Conservation (phyloP, 2,888 invertebrate species). For the Syrista parreyssii region DNA sequence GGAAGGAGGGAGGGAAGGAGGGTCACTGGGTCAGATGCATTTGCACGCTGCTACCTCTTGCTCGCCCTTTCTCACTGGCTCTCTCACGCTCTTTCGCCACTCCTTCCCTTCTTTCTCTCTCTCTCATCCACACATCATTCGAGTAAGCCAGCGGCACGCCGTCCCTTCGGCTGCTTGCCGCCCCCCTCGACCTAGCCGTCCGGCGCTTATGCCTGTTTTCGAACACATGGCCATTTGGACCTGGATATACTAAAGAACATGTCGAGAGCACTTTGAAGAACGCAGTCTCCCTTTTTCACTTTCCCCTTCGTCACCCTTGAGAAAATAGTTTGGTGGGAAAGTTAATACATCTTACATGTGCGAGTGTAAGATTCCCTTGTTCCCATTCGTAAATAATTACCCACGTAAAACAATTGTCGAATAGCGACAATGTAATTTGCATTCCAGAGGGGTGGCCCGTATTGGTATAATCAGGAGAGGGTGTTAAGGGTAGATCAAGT, state of each 20-base stretch:
- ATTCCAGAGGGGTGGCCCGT: background rate
- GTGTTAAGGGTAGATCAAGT: background rate
- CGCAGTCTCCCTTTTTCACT: background rate
- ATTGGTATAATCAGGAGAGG: background rate
- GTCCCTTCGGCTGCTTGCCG: background rate
- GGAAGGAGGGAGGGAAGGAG: conserved; percentile 15
- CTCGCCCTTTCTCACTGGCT: conserved; percentile 27
- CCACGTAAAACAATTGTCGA: background rate
- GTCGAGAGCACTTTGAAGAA: background rate
- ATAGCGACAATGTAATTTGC: background rate
- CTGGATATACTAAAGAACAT: background rate
- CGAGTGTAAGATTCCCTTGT: background rate
- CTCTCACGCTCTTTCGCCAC: conserved; percentile 22
- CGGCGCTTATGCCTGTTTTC: background rate
- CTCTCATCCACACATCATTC: background rate
- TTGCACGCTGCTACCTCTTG: conserved; percentile 41
- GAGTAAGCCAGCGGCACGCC: background rate
- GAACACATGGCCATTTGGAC: background rate
- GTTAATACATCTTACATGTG: background rate
- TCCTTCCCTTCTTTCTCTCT: background rate
- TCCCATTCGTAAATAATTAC: background rate
- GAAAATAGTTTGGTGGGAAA: background rate
- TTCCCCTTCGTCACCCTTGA: background rate
- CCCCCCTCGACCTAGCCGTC: background rate
- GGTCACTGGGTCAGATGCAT: conserved; percentile 64